phyloP scores from a whole-genome alignment of 2,888 invertebrate genomes.

The Ectemnius lituratus region DNA sequence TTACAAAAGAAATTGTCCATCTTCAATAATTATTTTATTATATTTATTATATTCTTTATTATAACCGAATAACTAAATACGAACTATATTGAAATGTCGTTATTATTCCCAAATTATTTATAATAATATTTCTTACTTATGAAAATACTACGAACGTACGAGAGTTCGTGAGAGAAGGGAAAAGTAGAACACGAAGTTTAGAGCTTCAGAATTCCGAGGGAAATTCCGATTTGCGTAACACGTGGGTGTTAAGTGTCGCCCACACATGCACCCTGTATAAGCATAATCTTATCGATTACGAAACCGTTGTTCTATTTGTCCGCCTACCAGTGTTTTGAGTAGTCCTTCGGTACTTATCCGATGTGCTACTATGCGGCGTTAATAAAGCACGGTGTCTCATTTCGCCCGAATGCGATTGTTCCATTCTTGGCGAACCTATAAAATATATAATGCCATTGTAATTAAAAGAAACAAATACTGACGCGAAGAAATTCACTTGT shows the following conservation, averaged over 20 bases:
- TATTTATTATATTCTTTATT: too few species aligned
- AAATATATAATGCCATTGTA: neutral
- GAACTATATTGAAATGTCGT: too few species aligned
- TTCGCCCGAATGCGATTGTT: neutral
- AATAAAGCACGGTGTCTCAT: slow-evolving; percentile 2
- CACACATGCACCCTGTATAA: too few species aligned
- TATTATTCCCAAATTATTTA: too few species aligned
- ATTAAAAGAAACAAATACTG: neutral
- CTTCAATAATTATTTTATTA: too few species aligned
- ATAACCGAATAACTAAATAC: too few species aligned
- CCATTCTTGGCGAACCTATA: slow-evolving; percentile 14
- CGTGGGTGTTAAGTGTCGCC: too few species aligned
- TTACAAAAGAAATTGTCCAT: too few species aligned
- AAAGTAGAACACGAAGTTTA: too few species aligned
- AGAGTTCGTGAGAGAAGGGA: too few species aligned
- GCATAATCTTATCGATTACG: neutral
- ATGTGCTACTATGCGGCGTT: slow-evolving; percentile 22
- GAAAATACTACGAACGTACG: neutral
- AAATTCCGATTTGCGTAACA: too few species aligned
- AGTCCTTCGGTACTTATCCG: slow-evolving; percentile 14
- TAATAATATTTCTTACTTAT: neutral
- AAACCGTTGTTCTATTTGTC: neutral
- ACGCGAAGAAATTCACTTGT: neutral
- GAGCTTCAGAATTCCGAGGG: too few species aligned
- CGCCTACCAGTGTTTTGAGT: slow-evolving; percentile 24